Base-by-base conservation (phyloP, 2,797 vertebrate genomes). In the Tangara arthus region DNA sequence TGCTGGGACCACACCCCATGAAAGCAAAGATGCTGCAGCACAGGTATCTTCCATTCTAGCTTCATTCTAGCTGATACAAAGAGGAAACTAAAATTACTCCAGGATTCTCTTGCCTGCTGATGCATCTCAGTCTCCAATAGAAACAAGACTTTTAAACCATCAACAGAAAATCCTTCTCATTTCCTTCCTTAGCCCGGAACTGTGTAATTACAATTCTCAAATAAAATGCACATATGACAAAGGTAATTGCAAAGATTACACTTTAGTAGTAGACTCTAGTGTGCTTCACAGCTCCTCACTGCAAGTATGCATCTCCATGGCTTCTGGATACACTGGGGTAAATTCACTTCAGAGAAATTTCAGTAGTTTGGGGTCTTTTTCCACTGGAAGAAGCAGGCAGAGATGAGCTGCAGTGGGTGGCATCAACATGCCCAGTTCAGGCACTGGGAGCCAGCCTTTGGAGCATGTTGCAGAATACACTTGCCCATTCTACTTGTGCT, bases 11-110 rank as follows among this genome's bases (percentile, higher is more conserved):
- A 27, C 59, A 69, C 39, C n/a, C 41, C 39, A 13, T 4, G n/a
- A 59, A 56, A 32, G n/a, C 8, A 9, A 63, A 56, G 56, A 52
- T 30, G 22, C 0, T 0, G 8, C 41, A 70, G 32, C n/a, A 65
- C 50, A 46, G 13, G 13, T 3, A 30, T 34, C 65, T 56, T 63
- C 55, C 49, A 24, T 70, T 39, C 60, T 6, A 6, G 32, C 8
- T 61, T 60, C 42, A 26, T 57, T 27, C 49, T 10, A 9, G 39
- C 9, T 13, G 26, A 44, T 7, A 64, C 37, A 75, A 55, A 75
- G 8, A n/a, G 19, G n/a, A 81, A 63, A 39, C 27, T 53, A 24
- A 71, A 52, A 68, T 17, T 10, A 50, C 19, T 75, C 21, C n/a
- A 47, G 49, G 37, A 53, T 55, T 41, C 26, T 70, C 42, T 19